These are phyloP conservation scores for Ichneumoninae sp. DNA, from an alignment of 2,888 invertebrate species.

Conservation along the genomic window DNA sequence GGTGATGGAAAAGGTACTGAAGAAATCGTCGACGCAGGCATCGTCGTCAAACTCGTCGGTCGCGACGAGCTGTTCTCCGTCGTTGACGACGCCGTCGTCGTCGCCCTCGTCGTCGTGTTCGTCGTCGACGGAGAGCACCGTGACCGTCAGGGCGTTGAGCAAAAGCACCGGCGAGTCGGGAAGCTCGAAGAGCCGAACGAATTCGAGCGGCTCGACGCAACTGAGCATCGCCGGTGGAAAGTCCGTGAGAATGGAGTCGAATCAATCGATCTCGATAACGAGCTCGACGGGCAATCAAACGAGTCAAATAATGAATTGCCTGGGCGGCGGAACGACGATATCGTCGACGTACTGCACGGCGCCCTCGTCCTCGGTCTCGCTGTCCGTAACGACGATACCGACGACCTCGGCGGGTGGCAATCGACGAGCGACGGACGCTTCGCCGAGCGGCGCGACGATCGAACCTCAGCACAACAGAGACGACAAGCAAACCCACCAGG, in stretches of 20 bases:
- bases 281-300: conserved; percentile 44
- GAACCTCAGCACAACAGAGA: conserved; percentile 1
- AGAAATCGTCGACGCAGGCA: conserved; percentile 69
- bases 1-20: conserved; percentile 68
- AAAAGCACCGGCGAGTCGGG: conserved; percentile 41
- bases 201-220: conserved; percentile 22
- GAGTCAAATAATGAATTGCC: conserved; percentile 62
- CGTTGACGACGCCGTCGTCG: conserved; percentile 6
- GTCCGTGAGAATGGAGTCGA: conserved; percentile 45
- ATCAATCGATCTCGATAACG: conserved; percentile 36
- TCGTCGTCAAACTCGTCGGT: conserved; percentile 29
- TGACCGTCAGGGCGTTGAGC: conserved; percentile 37
- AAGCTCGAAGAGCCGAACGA: conserved; percentile 38
- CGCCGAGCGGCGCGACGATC: background rate
- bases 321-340: conserved; percentile 60
- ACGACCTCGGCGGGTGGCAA: background rate
- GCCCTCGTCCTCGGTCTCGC: conserved; percentile 56
- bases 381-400: conserved; percentile 55
- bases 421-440: background rate
- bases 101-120: conserved; percentile 48
- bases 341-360: conserved; percentile 43
- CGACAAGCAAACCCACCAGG: conserved; percentile 13
- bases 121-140: conserved; percentile 33
- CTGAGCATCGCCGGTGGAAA: conserved; percentile 33
- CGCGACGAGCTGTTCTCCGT: background rate